These are phyloP conservation scores for Xyrichtys novacula DNA, from an alignment of 2,797 vertebrate genomes.

Conservation along the genomic window DNA sequence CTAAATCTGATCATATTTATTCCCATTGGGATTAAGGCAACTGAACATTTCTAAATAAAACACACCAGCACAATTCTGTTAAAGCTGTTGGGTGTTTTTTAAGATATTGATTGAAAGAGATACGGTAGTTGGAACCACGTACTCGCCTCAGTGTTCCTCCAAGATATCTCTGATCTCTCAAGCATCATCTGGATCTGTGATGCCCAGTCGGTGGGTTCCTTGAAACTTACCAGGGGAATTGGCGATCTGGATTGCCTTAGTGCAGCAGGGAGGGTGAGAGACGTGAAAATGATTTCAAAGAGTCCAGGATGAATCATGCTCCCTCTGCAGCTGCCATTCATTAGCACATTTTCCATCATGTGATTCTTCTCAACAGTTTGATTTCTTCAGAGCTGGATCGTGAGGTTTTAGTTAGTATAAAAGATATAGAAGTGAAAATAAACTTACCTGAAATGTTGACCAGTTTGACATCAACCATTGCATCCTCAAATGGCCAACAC, in stretches of 20 bases:
- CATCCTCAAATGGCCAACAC: constrained; percentile 40
- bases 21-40: not conserved
- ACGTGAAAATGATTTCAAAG: constrained; percentile 81
- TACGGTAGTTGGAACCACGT: constrained; percentile 1
- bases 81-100: not conserved
- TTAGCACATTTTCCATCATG: constrained; percentile 61
- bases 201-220: constrained; percentile 70
- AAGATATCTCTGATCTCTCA: constrained; percentile 60
- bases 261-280: constrained; percentile 64
- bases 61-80: constrained; percentile 4
- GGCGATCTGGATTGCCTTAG: constrained; percentile 77
- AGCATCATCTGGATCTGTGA: constrained; percentile 61
- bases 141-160: constrained; percentile 37
- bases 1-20: not conserved
- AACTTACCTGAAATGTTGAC: constrained; percentile 29
- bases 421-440: constrained; percentile 41
- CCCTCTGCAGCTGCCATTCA: constrained; percentile 69
- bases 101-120: constrained; percentile 30
- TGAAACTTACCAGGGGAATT: constrained; percentile 75
- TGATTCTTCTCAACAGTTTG: constrained; percentile 32
- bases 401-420: constrained; percentile 28
- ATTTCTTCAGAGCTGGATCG: constrained; percentile 19
- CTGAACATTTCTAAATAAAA: not conserved
- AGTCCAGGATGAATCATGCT: constrained; percentile 75
- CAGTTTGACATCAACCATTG: constrained; percentile 54